Evolutionary conservation across 2,888 invertebrate genomes (phyloP), one percentile per base, ranked within the genome.

Genomic region (Drosophila kuntzei): DNA sequence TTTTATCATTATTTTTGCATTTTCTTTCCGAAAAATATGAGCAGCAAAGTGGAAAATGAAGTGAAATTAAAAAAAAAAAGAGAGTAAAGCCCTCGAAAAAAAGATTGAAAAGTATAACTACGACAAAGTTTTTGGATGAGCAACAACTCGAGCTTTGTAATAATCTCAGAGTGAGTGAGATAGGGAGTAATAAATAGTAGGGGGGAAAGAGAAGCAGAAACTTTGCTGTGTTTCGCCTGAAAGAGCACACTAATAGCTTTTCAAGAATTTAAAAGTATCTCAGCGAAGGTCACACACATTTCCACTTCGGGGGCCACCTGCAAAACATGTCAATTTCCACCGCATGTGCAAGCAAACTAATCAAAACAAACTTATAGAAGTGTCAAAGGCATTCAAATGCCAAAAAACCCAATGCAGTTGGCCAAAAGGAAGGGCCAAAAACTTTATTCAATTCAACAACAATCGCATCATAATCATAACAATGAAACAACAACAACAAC

Each of bases 371-470:
- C 76, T 89, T 81, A 64, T 20, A 32, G 32, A 61, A 66, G 63
- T 59, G 61, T 14, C 55, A 71, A 64, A 74, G 60, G 71, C 61
- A 72, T 53, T 41, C 46, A 32, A 37, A 60, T 71, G 64, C 57
- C 66, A 59, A 47, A 62, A 11, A n/a, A 16, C 27, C 12, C 41
- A 54, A 37, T 58, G 39, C 43, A 53, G 62, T 57, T 49, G 47
- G 32, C 25, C 39, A 34, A 41, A 25, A 67, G 60, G 22, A 62
- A 46, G 43, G 22, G 25, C 36, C 25, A 12, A 69, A 77, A 84
- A 87, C 69, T 84, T 87, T 89, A 89, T 89, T 87, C 87, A 83
- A 84, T 84, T 72, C 61, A 49, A 53, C 55, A 78, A 72, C 70
- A 70, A 81, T 49, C 66, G 51, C 71, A 44, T 14, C 43, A 79